A percentile compares a stretch with the other conserved stretches of the same genome.
phyloP scores from a whole-genome alignment of 2,888 invertebrate species.

The Eupithecia centaureata region DNA sequence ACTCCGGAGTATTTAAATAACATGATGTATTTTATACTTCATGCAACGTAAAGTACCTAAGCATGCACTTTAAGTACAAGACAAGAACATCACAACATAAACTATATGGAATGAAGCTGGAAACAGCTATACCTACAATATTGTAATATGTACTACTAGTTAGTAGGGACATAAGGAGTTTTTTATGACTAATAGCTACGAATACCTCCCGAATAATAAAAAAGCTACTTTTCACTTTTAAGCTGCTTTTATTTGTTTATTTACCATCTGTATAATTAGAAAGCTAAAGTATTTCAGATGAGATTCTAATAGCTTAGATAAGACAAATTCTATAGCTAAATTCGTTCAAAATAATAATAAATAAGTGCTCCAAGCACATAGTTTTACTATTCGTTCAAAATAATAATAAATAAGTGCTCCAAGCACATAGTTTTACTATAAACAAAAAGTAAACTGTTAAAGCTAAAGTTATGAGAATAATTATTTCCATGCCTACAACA shows the following conservation, averaged over 20 bases:
- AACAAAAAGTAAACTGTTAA: conserved; percentile 2
- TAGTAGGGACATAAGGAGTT: neutral
- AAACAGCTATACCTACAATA: conserved; percentile 5
- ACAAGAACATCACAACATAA: conserved; percentile 44
- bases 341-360: conserved; percentile 1
- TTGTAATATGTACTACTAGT: neutral
- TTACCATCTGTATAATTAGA: neutral
- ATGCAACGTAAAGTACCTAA: conserved; percentile 51
- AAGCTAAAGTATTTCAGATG: neutral
- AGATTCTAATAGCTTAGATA: conserved; percentile 5
- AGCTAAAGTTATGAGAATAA: conserved; percentile 13
- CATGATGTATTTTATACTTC: conserved; percentile 43
- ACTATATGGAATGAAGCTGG: conserved; percentile 7
- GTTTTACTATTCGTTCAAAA: conserved; percentile 3
- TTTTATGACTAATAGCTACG: neutral
- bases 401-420: neutral
- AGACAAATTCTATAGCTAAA: neutral
- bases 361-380: no score
- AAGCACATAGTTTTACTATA: no score
- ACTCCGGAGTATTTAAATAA: conserved; percentile 20
- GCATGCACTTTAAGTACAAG: conserved; percentile 58
- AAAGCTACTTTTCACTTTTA: neutral
- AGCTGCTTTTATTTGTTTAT: neutral
- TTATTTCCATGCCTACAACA: neutral
- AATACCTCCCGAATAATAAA: neutral